Evolutionary conservation across 2,888 invertebrate genomes (phyloP).

Genomic region (Ophonus ardosiacus): DNA sequence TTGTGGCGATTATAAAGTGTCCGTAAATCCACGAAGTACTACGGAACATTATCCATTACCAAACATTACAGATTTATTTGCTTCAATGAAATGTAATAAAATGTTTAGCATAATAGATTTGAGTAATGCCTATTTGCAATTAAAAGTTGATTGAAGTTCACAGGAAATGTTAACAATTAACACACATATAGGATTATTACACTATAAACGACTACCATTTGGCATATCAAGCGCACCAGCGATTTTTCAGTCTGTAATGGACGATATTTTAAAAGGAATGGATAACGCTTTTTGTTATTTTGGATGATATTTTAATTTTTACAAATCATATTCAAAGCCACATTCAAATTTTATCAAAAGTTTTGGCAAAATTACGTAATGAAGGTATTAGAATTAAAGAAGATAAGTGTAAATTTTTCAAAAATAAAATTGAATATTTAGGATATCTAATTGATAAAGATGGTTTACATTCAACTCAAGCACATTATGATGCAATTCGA

Average conservation of each 20-base stretch:
- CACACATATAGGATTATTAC: constrained; percentile 51
- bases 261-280: neutral
- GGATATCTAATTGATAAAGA: constrained; percentile 26
- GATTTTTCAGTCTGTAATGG: neutral
- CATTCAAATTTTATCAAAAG: too few relatives aligned
- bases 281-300: neutral
- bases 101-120: constrained; percentile 59
- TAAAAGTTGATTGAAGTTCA: constrained; percentile 27
- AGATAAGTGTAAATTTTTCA: constrained; percentile 22
- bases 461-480: constrained; percentile 1
- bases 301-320: constrained; percentile 16
- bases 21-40: constrained; percentile 40
- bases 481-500: neutral
- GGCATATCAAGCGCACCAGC: neutral
- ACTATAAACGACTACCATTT: neutral
- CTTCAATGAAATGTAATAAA: constrained; percentile 35
- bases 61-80: constrained; percentile 57
- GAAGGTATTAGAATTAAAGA: neutral
- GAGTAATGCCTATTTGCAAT: constrained; percentile 49
- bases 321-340: neutral
- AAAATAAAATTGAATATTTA: neutral
- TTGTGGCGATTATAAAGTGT: constrained; percentile 53
- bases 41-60: constrained; percentile 54
- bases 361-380: neutral
- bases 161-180: constrained; percentile 21